Base-by-base conservation (phyloP, 2,888 invertebrate species). In the Tipula unca region DNA sequence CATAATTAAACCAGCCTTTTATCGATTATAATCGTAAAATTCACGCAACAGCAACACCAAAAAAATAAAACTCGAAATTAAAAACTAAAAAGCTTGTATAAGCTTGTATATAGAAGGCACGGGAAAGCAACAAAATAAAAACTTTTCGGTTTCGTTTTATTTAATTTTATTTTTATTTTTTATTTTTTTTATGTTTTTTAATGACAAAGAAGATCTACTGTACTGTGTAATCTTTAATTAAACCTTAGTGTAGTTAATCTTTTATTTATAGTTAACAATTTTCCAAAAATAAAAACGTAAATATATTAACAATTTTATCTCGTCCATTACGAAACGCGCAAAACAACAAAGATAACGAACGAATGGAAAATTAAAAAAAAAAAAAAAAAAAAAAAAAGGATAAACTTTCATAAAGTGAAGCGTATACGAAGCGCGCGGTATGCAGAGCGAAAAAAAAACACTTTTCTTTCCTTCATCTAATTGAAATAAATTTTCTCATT, bases 181-280 rank as follows among this genome's bases (percentile, higher is more conserved):
- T 48, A 25, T 20, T 69, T 69, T 69, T 69, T 32, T 32, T 32
- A 17, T 48, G n/a, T 8, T 20, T 69, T 69, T 69, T 69, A 69
- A 69, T 25, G 25, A 25, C 69, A 69, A 69, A 13, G 69, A 69
- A 69, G 69, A 69, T 69, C 69, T 69, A 69, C 69, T 25, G 25
- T 69, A 69, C 69, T 69, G 69, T 69, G 69, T 69, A 69, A 69
- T 69, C 69, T 69, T 69, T 69, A 69, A 69, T 69, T 69, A 69
- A 69, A 69, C 69, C 69, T 69, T 69, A 69, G 69, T 69, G 69
- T 69, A 69, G 69, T 69, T 69, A 69, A 69, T 69, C 69, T 69
- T 69, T 69, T 69, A 69, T 69, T 69, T 69, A 69, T 69, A 69
- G 69, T 69, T 69, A 69, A 69, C 20, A 69, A 69, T 69, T 69